Percentiles rank a stretch among this genome's conserved stretches.
Evolutionary conservation across 2,888 invertebrate species (phyloP).

Genomic region (Scotopteryx bipunctaria): DNA sequence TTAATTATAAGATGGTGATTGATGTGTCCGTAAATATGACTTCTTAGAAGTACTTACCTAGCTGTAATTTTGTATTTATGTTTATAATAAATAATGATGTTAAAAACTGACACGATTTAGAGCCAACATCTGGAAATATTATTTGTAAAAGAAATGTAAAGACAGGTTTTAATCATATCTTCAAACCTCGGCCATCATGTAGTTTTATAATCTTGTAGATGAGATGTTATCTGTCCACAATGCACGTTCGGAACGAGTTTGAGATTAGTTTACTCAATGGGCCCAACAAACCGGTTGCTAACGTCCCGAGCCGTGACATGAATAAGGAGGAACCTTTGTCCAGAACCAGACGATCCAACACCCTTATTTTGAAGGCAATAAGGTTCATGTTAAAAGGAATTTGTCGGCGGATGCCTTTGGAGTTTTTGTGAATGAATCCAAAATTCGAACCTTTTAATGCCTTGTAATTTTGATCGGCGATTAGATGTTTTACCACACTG

Average conservation of each 20-base stretch:
- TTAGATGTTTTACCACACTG: conserved; percentile 8
- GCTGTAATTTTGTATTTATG: too few species aligned
- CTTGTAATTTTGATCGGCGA: conserved; percentile 3
- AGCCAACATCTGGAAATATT: too few species aligned
- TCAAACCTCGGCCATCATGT: not conserved
- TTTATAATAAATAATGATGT: too few species aligned
- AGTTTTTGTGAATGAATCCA: conserved; percentile 30
- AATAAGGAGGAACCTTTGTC: conserved; percentile 28
- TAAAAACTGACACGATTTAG: too few species aligned
- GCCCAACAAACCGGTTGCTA: conserved; percentile 27
- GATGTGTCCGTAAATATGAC: too few species aligned
- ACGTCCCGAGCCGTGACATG: conserved; percentile 26
- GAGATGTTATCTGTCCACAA: conserved; percentile 11
- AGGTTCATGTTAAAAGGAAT: not conserved
- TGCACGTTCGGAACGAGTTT: conserved; percentile 23
- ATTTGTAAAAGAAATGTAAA: too few species aligned
- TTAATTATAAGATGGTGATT: too few species aligned
- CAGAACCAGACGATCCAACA: conserved; percentile 3
- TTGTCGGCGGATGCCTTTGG: conserved; percentile 5
- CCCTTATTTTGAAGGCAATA: not conserved
- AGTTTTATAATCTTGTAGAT: conserved; percentile 6
- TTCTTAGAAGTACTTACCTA: too few species aligned
- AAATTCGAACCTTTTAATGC: conserved; percentile 4
- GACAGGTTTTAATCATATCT: too few species aligned
- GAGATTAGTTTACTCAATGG: conserved; percentile 33